Percentiles rank a stretch among this genome's conserved stretches.
Conservation (phyloP, 92 coral and sea anemone species). For the Scolanthus callimorphus region DNA sequence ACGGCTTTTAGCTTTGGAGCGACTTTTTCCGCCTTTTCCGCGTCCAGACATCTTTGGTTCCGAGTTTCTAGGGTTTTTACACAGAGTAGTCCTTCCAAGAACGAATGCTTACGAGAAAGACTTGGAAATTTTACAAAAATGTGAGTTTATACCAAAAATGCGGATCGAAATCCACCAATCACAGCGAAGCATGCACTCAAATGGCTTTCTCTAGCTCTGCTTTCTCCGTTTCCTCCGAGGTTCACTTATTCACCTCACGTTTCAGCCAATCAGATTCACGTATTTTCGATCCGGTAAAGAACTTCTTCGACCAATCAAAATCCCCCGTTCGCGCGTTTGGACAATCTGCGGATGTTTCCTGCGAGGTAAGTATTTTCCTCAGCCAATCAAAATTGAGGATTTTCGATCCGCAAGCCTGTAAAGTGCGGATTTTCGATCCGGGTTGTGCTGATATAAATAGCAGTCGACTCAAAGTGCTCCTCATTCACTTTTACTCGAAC, state of each 20-base stretch:
- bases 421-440: constrained; percentile 31
- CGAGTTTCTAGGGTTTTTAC: not conserved
- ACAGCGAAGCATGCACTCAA: not conserved
- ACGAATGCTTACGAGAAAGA: not conserved
- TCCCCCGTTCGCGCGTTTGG: not conserved
- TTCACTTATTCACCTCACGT: no score
- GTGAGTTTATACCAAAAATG: constrained; percentile 1
- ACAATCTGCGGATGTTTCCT: constrained; percentile 11
- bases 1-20: constrained; percentile 27
- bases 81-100: not conserved
- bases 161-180: constrained; percentile 45
- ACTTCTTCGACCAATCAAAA: not conserved
- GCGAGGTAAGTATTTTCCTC: constrained; percentile 7
- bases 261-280: no score
- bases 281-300: not conserved
- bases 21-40: constrained; percentile 28
- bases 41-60: constrained; percentile 25
- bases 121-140: not conserved
- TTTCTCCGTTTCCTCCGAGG: no score
- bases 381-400: constrained; percentile 17
- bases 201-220: no score
- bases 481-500: not conserved
- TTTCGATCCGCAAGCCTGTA: constrained; percentile 21
- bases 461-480: not conserved
- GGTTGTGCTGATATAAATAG: constrained; percentile 13